These are phyloP conservation scores for Cheilosia impressa DNA, from an alignment of 2,888 invertebrate genomes.

Conservation along the genomic window DNA sequence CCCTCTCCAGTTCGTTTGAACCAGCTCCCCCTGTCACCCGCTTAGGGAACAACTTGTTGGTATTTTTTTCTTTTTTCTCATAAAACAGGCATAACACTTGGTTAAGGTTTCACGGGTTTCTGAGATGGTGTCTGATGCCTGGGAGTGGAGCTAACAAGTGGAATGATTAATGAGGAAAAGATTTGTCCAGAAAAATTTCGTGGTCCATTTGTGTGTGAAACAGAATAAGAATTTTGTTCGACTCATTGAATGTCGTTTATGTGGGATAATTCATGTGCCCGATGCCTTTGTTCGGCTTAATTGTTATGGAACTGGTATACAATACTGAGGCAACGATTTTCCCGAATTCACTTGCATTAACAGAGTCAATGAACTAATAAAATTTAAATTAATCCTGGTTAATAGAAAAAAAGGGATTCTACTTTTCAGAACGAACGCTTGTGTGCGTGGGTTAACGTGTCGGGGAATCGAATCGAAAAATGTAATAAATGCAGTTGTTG, in stretches of 20 bases:
- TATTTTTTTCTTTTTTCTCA: slow-evolving; percentile 29
- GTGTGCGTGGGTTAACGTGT: too few relatives aligned
- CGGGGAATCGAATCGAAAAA: too few relatives aligned
- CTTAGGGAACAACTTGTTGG: slow-evolving; percentile 20
- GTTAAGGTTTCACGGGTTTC: slow-evolving; percentile 65
- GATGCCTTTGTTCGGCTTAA: slow-evolving; percentile 67
- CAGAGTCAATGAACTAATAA: slow-evolving; percentile 71
- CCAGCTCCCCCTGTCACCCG: slow-evolving; percentile 3
- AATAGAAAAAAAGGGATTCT: slow-evolving; percentile 23
- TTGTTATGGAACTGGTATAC: slow-evolving; percentile 70
- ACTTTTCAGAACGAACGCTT: neutral
- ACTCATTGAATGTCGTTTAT: slow-evolving; percentile 64
- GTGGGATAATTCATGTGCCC: slow-evolving; percentile 48
- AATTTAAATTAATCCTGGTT: slow-evolving; percentile 48
- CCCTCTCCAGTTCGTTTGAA: slow-evolving; percentile 37
- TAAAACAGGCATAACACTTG: slow-evolving; percentile 57
- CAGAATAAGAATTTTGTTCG: slow-evolving; percentile 53
- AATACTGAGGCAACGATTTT: slow-evolving; percentile 47
- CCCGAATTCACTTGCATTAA: slow-evolving; percentile 54
- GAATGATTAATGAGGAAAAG: slow-evolving; percentile 72
- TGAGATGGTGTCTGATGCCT: slow-evolving; percentile 28
- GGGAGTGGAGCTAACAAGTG: slow-evolving; percentile 57
- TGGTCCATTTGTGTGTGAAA: slow-evolving; percentile 70
- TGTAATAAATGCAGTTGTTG: too few relatives aligned
- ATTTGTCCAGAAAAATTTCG: slow-evolving; percentile 68